Evolutionary conservation across 2,888 invertebrate genomes (phyloP).

Genomic region (Nasonia oneida): DNA sequence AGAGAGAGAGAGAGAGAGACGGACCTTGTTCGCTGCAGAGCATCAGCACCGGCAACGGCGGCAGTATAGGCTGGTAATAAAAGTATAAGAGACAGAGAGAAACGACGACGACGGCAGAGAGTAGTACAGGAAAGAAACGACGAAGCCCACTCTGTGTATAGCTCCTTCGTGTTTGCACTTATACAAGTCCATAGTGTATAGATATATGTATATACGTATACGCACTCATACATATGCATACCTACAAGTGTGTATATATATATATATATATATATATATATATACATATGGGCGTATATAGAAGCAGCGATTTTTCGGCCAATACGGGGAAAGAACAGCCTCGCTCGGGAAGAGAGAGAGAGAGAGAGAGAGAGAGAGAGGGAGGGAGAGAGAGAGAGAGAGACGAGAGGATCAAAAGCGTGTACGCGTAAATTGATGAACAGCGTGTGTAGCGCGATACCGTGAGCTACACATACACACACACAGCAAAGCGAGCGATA

Average conservation of each 20-base stretch:
- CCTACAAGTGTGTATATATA: not conserved
- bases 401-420: slow-evolving; percentile 22
- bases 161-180: not conserved
- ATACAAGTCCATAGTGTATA: not conserved
- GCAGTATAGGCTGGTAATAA: slow-evolving; percentile 7
- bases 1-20: slow-evolving; percentile 4
- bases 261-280: not conserved
- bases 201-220: not conserved
- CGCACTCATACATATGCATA: not conserved
- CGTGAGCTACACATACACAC: not conserved
- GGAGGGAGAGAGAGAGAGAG: not conserved
- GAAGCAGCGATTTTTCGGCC: slow-evolving; percentile 32
- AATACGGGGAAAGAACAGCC: slow-evolving; percentile 19
- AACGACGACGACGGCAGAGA: not conserved
- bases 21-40: slow-evolving; percentile 9
- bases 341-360: slow-evolving; percentile 15
- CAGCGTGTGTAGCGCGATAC: slow-evolving; percentile 18
- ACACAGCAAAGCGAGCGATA: not conserved
- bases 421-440: slow-evolving; percentile 51
- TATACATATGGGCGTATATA: slow-evolving; percentile 1
- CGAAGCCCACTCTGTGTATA: not conserved
- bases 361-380: not conserved
- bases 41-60: not conserved
- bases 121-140: slow-evolving; percentile 1
- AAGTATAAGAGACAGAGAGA: slow-evolving; percentile 19